Evolutionary conservation across 2,113 vertebrate genomes (phyloP).

Genomic region (Hassar affinis): DNA sequence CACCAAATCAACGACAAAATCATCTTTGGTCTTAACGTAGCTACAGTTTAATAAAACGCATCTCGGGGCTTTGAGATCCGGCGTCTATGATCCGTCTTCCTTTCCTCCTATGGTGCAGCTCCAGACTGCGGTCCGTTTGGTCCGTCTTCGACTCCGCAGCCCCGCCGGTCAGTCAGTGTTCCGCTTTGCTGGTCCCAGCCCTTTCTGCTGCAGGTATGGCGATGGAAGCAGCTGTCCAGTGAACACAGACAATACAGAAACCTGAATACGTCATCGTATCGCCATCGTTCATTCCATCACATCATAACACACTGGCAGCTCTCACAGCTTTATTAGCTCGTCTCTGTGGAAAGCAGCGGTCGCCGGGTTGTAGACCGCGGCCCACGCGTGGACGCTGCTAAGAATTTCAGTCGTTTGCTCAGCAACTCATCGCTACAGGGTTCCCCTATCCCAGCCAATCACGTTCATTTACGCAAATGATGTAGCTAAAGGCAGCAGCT

Average conservation of each 20-base stretch:
- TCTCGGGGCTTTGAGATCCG: not conserved
- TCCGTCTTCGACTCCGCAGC: not conserved
- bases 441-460: not conserved
- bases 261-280: not conserved
- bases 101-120: not conserved
- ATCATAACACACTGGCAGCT: too few relatives aligned
- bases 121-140: not conserved
- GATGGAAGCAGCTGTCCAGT: constrained; percentile 52
- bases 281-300: too few relatives aligned
- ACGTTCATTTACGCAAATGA: not conserved
- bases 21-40: not conserved
- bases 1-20: not conserved
- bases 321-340: too few relatives aligned
- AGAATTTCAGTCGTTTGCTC: too few relatives aligned
- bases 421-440: not conserved
- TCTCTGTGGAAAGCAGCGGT: too few relatives aligned
- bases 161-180: not conserved
- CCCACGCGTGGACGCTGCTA: too few relatives aligned
- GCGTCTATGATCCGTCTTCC: not conserved
- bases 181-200: constrained; percentile 38
- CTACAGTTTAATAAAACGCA: not conserved
- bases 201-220: constrained; percentile 51
- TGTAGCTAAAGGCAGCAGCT: not conserved
- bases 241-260: not conserved
- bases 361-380: too few relatives aligned